phyloP scores from a whole-genome alignment of 2,113 vertebrate species.

The Cygnus atratus region DNA sequence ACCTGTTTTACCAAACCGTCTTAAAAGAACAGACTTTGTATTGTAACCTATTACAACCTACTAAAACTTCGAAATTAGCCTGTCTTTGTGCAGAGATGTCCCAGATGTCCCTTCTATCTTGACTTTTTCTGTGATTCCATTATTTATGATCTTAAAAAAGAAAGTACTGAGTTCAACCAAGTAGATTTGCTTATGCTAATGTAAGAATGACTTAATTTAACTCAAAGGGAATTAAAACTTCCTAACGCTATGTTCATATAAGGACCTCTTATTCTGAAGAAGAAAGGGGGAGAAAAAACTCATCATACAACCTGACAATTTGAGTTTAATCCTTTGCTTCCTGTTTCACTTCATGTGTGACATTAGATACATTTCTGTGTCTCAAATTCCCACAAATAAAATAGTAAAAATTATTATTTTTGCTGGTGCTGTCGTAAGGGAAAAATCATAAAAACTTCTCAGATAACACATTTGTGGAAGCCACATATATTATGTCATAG shows the following conservation, averaged over 20 bases:
- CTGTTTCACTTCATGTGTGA: background rate
- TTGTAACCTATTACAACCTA: background rate
- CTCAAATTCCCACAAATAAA: background rate
- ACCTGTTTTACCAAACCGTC: background rate
- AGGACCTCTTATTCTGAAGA: background rate
- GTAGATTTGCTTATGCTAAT: background rate
- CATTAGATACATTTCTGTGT: background rate
- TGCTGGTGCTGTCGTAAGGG: background rate
- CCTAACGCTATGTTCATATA: background rate
- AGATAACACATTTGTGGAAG: background rate
- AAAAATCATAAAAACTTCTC: background rate
- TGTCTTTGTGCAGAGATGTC: background rate
- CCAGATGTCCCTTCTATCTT: background rate
- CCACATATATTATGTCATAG: background rate
- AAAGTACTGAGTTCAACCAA: background rate
- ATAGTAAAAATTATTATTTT: background rate
- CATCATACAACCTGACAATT: fast-evolving
- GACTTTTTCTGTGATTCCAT: background rate
- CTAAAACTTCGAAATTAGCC: background rate
- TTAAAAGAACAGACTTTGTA: background rate
- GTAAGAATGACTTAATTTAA: background rate
- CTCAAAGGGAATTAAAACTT: background rate
- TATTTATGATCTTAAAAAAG: background rate
- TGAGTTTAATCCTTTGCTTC: background rate
- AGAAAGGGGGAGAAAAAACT: background rate